phyloP scores from a whole-genome alignment of 1,140 invertebrate genomes.

The Mizuhopecten yessoensis region DNA sequence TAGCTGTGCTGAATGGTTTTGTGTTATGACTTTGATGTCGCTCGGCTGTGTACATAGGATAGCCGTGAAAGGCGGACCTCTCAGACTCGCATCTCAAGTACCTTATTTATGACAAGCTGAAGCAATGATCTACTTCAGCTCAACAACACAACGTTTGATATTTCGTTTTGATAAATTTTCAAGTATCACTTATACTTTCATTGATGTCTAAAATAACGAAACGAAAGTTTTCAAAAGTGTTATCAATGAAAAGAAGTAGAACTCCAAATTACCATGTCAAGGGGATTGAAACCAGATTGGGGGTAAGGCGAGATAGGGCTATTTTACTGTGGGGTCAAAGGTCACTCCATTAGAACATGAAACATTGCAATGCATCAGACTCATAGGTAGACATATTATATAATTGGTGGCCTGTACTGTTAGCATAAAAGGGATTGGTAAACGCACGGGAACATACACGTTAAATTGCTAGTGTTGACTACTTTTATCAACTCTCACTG shows the following conservation, averaged over 20 bases:
- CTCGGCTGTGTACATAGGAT: slow-evolving; percentile 23
- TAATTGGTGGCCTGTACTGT: neutral
- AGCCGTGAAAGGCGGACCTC: neutral
- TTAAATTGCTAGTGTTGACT: neutral
- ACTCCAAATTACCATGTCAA: slow-evolving; percentile 21
- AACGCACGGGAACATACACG: neutral
- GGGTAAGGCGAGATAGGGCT: neutral
- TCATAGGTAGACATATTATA: neutral
- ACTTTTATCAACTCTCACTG: neutral
- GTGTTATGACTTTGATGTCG: slow-evolving; percentile 33
- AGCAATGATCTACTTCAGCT: slow-evolving; percentile 22
- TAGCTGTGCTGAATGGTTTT: slow-evolving; percentile 11
- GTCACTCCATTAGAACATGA: slow-evolving; percentile 11
- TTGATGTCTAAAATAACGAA: slow-evolving; percentile 35
- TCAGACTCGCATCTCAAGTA: slow-evolving; percentile 12
- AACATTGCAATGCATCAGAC: neutral
- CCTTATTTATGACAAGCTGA: slow-evolving; percentile 16
- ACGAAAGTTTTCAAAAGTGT: slow-evolving; percentile 26
- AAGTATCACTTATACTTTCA: slow-evolving; percentile 39
- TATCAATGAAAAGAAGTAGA: slow-evolving; percentile 39
- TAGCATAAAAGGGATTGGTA: neutral
- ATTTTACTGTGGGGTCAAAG: neutral
- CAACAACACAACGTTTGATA: slow-evolving; percentile 7
- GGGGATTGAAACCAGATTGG: neutral
- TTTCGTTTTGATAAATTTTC: slow-evolving; percentile 22